Base-by-base conservation (phyloP, 2,888 invertebrate genomes). In the Nemapogon koenigi region DNA sequence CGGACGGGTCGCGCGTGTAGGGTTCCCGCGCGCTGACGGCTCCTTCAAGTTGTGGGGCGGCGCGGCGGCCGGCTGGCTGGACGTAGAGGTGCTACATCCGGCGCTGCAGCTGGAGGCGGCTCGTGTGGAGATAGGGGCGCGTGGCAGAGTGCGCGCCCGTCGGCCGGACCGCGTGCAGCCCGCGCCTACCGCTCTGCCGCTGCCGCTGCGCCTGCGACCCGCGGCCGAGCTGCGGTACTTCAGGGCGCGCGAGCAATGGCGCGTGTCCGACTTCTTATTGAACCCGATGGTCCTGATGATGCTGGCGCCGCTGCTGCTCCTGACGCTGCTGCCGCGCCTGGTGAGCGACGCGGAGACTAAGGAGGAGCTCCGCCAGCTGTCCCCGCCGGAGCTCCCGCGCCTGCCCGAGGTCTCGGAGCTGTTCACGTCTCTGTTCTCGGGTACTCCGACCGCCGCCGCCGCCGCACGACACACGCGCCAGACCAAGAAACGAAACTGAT, bases 281-380 rank as follows among this genome's bases (percentile, higher is more conserved):
- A 97, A 93, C 66, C 97, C 97, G 2, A 97, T 97, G 97, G 92
- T 97, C 3, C 82, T 98, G 44, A 97, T 97, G 92, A 98, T 97
- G 97, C 86, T 97, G 15, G 63, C 97, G 45, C 97, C 97, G 0
- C 72, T 97, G 18, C 59, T 97, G 3, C 76, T 97, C 4, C 90
- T 98, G 50, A 90, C 97, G 87, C 82, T 97, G 44, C 69, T 97
- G 53, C 97, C 97, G 1, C 97, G 96, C 67, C 88, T 97, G 85
- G 92, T 98, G 89, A 97, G 94, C 58, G 98, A 98, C 70, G 97
- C 97, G 3, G 97, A 98, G 64, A 92, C 97, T 2, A 93, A 96
- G 59, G 95, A 95, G 70, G 94, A 95, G 71, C 87, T 95, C 79
- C 94, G 97, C 68, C 94, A 96, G 59, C 83, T 92, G 35, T 88